Conservation (phyloP, 2,888 invertebrate species). For the Hipparchia semele region DNA sequence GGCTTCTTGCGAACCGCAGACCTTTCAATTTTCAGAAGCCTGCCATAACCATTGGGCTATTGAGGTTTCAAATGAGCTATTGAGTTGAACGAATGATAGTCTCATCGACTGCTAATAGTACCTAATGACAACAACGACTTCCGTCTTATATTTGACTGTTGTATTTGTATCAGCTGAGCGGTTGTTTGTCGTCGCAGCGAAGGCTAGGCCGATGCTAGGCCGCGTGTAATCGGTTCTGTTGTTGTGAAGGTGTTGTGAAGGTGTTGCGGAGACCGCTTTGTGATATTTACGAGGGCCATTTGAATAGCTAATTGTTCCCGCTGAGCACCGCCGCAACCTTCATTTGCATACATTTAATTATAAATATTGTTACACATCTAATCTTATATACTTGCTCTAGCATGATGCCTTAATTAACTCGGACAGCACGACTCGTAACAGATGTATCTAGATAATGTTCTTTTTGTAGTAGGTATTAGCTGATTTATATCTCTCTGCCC, state of each 20-base stretch:
- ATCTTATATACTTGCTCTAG: slow-evolving; percentile 31
- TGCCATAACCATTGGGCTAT: too few relatives aligned
- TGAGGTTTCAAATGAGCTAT: too few relatives aligned
- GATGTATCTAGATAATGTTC: slow-evolving; percentile 35
- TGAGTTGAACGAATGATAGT: too few relatives aligned
- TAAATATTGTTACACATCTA: slow-evolving; percentile 38
- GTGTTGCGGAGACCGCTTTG: slow-evolving; percentile 7
- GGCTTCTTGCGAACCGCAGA: too few relatives aligned
- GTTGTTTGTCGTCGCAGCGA: too few relatives aligned
- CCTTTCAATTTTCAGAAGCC: too few relatives aligned
- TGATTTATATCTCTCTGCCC: slow-evolving; percentile 30
- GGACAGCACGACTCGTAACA: slow-evolving; percentile 33
- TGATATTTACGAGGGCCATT: slow-evolving; percentile 29
- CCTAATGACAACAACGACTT: too few relatives aligned
- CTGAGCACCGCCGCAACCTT: slow-evolving; percentile 28
- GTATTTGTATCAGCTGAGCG: too few relatives aligned
- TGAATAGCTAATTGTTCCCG: slow-evolving; percentile 36
- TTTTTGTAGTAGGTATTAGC: slow-evolving; percentile 32
- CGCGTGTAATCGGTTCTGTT: not conserved
- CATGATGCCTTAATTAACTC: slow-evolving; percentile 38
- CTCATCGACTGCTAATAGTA: too few relatives aligned
- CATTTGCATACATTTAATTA: slow-evolving; percentile 38
- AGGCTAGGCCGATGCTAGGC: too few relatives aligned
- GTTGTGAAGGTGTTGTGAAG: not conserved
- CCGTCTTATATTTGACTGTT: too few relatives aligned